These are phyloP conservation scores for Zaprionus kolodkinae DNA, from an alignment of 1,140 invertebrate genomes.

Conservation along the genomic window DNA sequence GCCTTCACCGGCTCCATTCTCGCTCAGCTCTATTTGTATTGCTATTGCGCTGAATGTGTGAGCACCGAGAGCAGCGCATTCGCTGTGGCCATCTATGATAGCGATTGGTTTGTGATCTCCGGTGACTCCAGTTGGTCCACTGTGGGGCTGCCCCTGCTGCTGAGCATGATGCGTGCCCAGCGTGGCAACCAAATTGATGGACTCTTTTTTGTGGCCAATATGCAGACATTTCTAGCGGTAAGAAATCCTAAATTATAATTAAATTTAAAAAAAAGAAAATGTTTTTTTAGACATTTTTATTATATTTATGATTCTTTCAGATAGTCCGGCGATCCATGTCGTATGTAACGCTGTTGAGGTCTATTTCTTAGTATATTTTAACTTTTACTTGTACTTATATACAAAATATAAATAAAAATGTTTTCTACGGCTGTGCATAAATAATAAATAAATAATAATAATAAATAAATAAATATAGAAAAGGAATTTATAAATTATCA, in stretches of 20 bases:
- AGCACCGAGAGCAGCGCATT: conserved; percentile 30
- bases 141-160: conserved; percentile 13
- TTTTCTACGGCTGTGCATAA: too few relatives aligned
- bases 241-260: background rate
- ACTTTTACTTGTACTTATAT: too few relatives aligned
- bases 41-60: conserved; percentile 47
- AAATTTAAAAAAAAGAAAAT: too few relatives aligned
- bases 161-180: conserved; percentile 39
- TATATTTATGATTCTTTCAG: conserved; percentile 5
- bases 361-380: conserved; percentile 18
- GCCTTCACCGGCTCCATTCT: conserved; percentile 51
- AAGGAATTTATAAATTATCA: too few relatives aligned
- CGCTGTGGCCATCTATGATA: conserved; percentile 38
- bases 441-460: too few relatives aligned
- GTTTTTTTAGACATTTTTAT: too few relatives aligned
- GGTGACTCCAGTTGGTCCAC: background rate
- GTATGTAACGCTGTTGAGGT: conserved; percentile 50
- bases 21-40: conserved; percentile 52
- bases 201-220: conserved; percentile 51
- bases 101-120: conserved; percentile 25
- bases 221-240: conserved; percentile 42
- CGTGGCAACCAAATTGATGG: conserved; percentile 33
- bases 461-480: too few relatives aligned
- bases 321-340: conserved; percentile 51
- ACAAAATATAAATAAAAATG: too few relatives aligned